Evolutionary conservation across 92 coral and sea anemone genomes (phyloP), one percentile per base, ranked within the genome.

Genomic region (Epizoanthus scotinus): DNA sequence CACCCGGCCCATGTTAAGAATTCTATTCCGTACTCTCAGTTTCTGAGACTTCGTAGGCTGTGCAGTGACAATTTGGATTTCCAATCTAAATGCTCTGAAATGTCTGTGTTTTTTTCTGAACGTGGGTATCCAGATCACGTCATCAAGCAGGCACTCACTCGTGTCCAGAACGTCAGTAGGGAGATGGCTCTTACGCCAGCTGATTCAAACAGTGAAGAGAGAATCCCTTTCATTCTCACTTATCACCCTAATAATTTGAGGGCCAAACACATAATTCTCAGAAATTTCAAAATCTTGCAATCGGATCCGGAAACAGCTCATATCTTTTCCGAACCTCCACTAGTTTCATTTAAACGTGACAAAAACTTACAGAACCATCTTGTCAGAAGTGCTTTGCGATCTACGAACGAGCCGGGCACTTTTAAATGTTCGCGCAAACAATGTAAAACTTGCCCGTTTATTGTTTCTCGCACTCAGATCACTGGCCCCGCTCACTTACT

Each of bases 21-120:
- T 54, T 3, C 77, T 6, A 72, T 72, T 58, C 85, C 85, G 2
- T 81, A 67, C 65, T 80, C 84, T 25, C 77, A 67, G 29, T 83
- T 83, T 77, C 71, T 83, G 63, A 18, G 73, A 83, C 83, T 74
- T 74, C 87, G 83, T 44, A 66, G 87, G 29, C 57, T 83, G 14
- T 82, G 86, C 81, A 83, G 83, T 20, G 83, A 83, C 44, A 49
- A 83, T 34, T 54, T 70, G 58, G 86, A 83, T 83, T 83, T 83
- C 19, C 17, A 38, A 1, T 60, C 63, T 2, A 74, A 83, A 55
- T 77, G 71, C 29, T 40, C 36, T 44, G 81, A 83, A 65, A 83
- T 72, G 87, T 10, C 28, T 0, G 22, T 38, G 57, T 83, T 83
- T 56, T 83, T 73, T 83, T 27, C 77, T 31, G 70, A 83, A 18